Evolutionary conservation across 30 jellyfish, hydroid and myxozoan genomes (phyloP), one percentile per base, ranked within the genome.

Genomic region (Sanderia malayensis): DNA sequence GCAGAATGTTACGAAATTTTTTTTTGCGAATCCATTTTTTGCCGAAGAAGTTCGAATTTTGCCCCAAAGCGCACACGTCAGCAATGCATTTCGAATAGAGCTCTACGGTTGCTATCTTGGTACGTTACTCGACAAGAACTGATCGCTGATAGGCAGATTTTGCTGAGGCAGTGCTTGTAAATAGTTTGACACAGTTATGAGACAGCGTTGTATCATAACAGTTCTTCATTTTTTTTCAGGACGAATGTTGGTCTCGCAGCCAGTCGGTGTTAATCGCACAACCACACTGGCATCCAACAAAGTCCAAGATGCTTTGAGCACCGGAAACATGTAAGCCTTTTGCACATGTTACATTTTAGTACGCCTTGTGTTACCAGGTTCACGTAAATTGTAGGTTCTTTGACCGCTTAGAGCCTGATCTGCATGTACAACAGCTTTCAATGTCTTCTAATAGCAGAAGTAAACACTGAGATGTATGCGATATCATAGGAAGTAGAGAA

Each of bases 51-150:
- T 76, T 4, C 71, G 68, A 18, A 59, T 76, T 31, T 60, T 60
- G 9, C 87, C 87, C 22, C 27, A 60, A 17, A 58, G 31, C 19
- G 74, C 44, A n/a, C 52, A 47, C 17, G 87, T 76, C 17, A 68
- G 62, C 70, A 61, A 77, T 26, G 87, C 49, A 18, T 76, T 76
- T 37, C 52, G 87, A 32, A 64, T 45, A 25, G 87, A 76, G 19
- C 53, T 76, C 11, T 76, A 76, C 46, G 87, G 87, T 57, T 76
- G 87, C 77, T 62, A 61, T 47, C 52, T 76, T 3, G 87, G 87
- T 76, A 46, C 44, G 66, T n/a, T n/a, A n/a, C n/a, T n/a, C n/a
- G n/a, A n/a, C n/a, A n/a, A n/a, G n/a, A n/a, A n/a, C n/a, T n/a
- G n/a, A n/a, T n/a, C n/a, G n/a, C n/a, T n/a, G 13, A 37, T 37